These are phyloP conservation scores for Prochilodus magdalenae DNA, from an alignment of 2,113 vertebrate genomes.

Conservation along the genomic window DNA sequence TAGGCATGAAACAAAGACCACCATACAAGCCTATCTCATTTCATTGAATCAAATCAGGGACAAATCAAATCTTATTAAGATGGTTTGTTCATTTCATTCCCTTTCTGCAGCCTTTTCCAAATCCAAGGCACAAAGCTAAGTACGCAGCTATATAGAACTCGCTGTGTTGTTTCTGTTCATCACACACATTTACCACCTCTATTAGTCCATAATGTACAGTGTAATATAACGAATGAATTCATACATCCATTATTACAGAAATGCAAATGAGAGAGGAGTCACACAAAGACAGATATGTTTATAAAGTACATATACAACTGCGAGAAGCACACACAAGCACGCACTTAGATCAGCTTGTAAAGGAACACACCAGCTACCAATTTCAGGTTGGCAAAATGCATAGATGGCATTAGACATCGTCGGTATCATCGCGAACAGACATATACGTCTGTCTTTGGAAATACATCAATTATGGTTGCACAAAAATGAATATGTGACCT, in stretches of 20 bases:
- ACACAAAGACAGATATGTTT: background rate
- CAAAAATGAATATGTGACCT: background rate
- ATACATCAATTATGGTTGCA: background rate
- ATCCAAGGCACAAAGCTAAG: no score
- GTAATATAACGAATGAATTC: no score
- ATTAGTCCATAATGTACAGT: no score
- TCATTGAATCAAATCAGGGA: background rate
- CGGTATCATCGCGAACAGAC: background rate
- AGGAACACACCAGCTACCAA: slow-evolving; percentile 19
- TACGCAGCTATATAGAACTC: no score
- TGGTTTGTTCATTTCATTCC: no score
- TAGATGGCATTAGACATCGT: background rate
- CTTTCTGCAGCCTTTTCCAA: no score
- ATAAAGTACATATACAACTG: no score
- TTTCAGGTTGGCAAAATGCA: slow-evolving; percentile 4
- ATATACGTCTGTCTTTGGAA: background rate
- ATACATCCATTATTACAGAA: no score
- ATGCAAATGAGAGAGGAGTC: no score
- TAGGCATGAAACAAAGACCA: background rate
- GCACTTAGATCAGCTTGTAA: background rate
- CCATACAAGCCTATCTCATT: background rate
- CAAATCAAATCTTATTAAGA: background rate
- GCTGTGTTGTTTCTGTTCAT: no score
- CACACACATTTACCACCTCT: no score
- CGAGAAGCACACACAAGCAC: no score